phyloP scores from a whole-genome alignment of 2,888 invertebrate genomes.

The Scaptomyza flava region DNA sequence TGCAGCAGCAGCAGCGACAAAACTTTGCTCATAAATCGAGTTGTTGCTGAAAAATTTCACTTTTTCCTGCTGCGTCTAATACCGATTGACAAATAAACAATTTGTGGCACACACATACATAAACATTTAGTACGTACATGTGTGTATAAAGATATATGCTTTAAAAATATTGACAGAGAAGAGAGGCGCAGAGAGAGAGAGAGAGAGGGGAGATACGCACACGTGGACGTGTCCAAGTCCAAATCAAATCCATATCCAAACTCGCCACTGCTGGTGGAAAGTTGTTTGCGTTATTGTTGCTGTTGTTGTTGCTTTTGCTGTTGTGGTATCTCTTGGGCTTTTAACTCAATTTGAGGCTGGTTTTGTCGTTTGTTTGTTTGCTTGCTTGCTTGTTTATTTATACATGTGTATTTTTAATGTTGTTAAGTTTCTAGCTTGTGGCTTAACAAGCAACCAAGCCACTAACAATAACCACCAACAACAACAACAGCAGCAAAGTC shows the following conservation, averaged over 20 bases:
- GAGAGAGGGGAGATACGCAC: conserved; percentile 53
- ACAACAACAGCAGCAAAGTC: conserved; percentile 28
- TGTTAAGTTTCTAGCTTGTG: conserved; percentile 56
- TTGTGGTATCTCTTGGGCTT: conserved; percentile 57
- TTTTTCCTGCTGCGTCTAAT: conserved; percentile 64
- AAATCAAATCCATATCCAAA: conserved; percentile 62
- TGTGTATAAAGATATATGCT: conserved; percentile 22
- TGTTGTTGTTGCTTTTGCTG: conserved; percentile 5
- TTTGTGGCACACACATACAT: conserved; percentile 56
- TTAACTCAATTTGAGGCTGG: conserved; percentile 72
- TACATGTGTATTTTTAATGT: conserved; percentile 63
- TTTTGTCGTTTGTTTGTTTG: conserved; percentile 45
- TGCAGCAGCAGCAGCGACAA: conserved; percentile 9
- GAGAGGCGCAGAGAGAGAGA: background rate
- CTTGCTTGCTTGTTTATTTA: conserved; percentile 47
- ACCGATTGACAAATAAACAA: conserved; percentile 75
- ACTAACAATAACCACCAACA: conserved; percentile 17
- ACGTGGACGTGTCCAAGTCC: conserved; percentile 62
- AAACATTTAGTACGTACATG: background rate
- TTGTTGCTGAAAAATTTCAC: conserved; percentile 66
- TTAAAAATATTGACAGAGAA: conserved; percentile 19
- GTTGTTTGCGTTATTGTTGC: conserved; percentile 63
- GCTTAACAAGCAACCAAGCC: conserved; percentile 53
- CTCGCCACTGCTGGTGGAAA: conserved; percentile 63
- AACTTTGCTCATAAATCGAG: conserved; percentile 59